Evolutionary conservation across 2,888 invertebrate genomes (phyloP).

Genomic region (Palloptera scutellata): DNA sequence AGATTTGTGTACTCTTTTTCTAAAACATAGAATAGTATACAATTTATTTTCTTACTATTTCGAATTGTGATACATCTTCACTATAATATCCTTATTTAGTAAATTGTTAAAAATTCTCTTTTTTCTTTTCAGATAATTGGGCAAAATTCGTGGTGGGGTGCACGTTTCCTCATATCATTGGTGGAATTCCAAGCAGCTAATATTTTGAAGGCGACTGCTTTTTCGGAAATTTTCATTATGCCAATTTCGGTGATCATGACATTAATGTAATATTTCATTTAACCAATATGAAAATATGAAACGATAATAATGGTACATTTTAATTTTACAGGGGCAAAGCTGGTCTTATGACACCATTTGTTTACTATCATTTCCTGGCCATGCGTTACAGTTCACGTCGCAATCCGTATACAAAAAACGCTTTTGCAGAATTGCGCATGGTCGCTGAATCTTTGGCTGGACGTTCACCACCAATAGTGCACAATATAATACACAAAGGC

Average conservation of each 20-base stretch:
- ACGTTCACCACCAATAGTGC: conserved; percentile 73
- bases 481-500: conserved; percentile 68
- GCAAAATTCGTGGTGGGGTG: conserved; percentile 91
- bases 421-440: conserved; percentile 87
- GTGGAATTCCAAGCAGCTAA: conserved; percentile 91
- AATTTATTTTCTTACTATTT: no score
- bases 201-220: conserved; percentile 88
- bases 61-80: no score
- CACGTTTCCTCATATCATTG: conserved; percentile 83
- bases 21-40: neutral
- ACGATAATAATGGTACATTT: conserved; percentile 3
- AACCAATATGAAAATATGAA: neutral
- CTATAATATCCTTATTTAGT: no score
- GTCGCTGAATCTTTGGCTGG: conserved; percentile 76
- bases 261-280: conserved; percentile 77
- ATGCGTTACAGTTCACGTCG: conserved; percentile 92
- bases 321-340: conserved; percentile 80
- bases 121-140: conserved; percentile 77
- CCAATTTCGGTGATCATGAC: conserved; percentile 82
- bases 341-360: conserved; percentile 89
- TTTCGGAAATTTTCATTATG: conserved; percentile 92
- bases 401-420: conserved; percentile 94
- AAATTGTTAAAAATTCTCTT: conserved; percentile 1
- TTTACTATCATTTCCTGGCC: conserved; percentile 96
- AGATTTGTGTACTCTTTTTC: no score